These are phyloP conservation scores for Orthosia gothica DNA, from an alignment of 2,888 invertebrate genomes.

Conservation along the genomic window DNA sequence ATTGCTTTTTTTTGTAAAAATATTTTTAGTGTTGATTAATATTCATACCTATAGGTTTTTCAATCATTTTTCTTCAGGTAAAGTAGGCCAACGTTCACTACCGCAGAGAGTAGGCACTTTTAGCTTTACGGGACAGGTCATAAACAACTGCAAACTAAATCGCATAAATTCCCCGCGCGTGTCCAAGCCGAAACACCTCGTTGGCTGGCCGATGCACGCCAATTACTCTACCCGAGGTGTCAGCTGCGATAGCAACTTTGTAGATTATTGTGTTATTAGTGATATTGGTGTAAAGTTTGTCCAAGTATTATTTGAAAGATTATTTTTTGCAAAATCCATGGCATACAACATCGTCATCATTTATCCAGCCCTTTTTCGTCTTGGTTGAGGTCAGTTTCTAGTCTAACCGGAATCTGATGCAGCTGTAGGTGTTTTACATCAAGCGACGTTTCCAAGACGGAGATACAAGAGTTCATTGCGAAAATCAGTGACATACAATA, in stretches of 20 bases:
- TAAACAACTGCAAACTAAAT: constrained; percentile 62
- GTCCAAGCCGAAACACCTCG: constrained; percentile 43
- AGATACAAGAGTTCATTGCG: background rate
- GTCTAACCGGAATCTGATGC: no score
- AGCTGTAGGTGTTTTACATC: no score
- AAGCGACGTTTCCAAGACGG: no score
- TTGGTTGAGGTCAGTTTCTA: no score
- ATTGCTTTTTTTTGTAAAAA: background rate
- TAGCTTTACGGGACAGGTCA: constrained; percentile 40
- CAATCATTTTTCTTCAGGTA: background rate
- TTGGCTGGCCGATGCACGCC: constrained; percentile 50
- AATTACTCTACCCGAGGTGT: constrained; percentile 52
- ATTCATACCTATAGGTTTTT: background rate
- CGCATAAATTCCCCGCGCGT: constrained; percentile 51
- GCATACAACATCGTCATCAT: background rate
- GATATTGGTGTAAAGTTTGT: background rate
- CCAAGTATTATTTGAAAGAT: background rate
- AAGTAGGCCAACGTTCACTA: constrained; percentile 19
- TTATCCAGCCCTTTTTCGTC: no score
- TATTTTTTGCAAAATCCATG: background rate
- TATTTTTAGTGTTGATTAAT: background rate
- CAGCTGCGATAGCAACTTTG: constrained; percentile 40
- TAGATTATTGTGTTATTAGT: constrained; percentile 10
- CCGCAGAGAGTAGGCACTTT: constrained; percentile 15
- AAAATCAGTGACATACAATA: background rate